Conservation (phyloP, 1,140 invertebrate genomes). For the Aradophagus sp. region DNA sequence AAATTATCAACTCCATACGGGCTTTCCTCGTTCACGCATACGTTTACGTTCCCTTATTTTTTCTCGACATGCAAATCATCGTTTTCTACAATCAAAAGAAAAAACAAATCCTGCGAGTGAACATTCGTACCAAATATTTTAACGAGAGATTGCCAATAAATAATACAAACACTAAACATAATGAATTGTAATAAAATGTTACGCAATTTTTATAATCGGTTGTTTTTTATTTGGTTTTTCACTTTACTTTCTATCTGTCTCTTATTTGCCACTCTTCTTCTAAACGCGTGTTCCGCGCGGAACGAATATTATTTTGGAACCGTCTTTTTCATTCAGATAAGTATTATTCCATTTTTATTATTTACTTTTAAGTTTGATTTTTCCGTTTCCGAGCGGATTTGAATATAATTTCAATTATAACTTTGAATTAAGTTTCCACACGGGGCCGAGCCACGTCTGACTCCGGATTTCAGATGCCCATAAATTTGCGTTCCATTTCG, state of each 20-base stretch:
- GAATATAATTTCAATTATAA: constrained; percentile 27
- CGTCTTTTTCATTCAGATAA: constrained; percentile 40
- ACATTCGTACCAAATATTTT: constrained; percentile 70
- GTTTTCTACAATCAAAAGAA: constrained; percentile 39
- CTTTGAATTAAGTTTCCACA: constrained; percentile 17
- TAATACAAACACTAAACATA: constrained; percentile 64
- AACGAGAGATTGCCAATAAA: constrained; percentile 62
- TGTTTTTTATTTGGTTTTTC: constrained; percentile 63
- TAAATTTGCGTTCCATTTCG: constrained; percentile 34
- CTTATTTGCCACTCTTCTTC: not conserved
- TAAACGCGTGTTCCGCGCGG: constrained; percentile 1
- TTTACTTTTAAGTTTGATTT: constrained; percentile 37
- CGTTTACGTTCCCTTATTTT: constrained; percentile 34
- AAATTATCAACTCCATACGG: constrained; percentile 47
- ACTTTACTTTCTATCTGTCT: constrained; percentile 29
- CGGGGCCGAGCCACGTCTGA: too few species aligned
- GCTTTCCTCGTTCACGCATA: constrained; percentile 59
- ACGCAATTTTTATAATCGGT: constrained; percentile 68
- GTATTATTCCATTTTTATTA: constrained; percentile 39
- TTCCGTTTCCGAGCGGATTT: constrained; percentile 4
- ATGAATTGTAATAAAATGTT: constrained; percentile 72
- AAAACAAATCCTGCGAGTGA: constrained; percentile 52
- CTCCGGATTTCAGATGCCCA: constrained; percentile 16
- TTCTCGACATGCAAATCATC: constrained; percentile 44
- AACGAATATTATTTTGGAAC: constrained; percentile 23